A percentile compares a stretch with the other conserved stretches of the same genome.
Conservation (phyloP, 2,888 invertebrate genomes). For the Eupithecia tripunctaria region DNA sequence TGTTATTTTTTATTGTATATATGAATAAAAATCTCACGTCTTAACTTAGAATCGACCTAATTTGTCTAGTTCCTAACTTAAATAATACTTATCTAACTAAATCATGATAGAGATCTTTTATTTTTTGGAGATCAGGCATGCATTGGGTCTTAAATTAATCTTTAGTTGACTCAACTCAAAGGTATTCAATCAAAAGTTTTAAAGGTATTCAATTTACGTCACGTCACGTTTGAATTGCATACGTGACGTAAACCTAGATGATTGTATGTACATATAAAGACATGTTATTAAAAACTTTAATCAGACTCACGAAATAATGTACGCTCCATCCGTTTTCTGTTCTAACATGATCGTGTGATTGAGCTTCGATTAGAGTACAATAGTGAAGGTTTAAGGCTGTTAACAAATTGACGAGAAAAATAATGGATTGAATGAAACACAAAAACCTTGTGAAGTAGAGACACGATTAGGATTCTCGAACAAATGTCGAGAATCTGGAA, state of each 20-base stretch:
- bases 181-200: no score
- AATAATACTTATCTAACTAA: background rate
- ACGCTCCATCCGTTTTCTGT: constrained; percentile 23
- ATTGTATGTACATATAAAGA: background rate
- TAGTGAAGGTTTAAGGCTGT: constrained; percentile 36
- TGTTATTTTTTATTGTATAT: constrained; percentile 7
- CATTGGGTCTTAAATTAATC: no score
- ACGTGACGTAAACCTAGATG: background rate
- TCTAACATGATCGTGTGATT: constrained; percentile 24
- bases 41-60: background rate
- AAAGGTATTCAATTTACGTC: background rate
- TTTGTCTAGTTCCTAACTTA: background rate
- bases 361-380: constrained; percentile 39
- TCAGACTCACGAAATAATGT: background rate
- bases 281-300: background rate
- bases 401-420: constrained; percentile 23
- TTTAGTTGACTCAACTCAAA: no score
- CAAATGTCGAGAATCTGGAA: background rate
- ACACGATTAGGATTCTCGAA: background rate
- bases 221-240: no score
- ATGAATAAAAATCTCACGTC: background rate
- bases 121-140: no score
- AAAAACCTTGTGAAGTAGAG: background rate
- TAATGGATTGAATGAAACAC: background rate
- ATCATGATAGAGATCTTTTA: no score